These are phyloP conservation scores for Salvelinus fontinalis DNA, from an alignment of 2,113 vertebrate genomes.

Conservation along the genomic window DNA sequence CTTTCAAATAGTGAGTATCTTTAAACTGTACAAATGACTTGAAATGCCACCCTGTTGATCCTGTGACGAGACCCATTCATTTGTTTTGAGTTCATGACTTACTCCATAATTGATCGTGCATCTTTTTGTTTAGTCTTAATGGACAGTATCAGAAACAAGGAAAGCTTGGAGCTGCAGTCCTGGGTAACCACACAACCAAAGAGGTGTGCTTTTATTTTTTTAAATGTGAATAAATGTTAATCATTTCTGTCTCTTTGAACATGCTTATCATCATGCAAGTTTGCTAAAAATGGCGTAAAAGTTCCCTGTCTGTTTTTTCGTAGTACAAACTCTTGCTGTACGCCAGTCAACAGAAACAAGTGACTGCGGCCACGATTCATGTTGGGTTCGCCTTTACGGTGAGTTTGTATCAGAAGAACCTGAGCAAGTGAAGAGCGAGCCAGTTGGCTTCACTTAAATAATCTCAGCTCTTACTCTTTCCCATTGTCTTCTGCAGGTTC, in stretches of 20 bases:
- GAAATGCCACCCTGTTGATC: neutral
- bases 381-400: slow-evolving; percentile 86
- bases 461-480: neutral
- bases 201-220: slow-evolving; percentile 77
- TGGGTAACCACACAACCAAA: slow-evolving; percentile 84
- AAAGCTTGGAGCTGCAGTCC: slow-evolving; percentile 90
- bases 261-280: neutral
- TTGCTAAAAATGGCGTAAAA: neutral
- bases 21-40: neutral
- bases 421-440: neutral
- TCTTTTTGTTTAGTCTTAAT: slow-evolving; percentile 75
- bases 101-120: slow-evolving; percentile 10
- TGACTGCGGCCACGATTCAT: slow-evolving; percentile 84
- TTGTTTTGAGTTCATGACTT: neutral
- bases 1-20: slow-evolving; percentile 87
- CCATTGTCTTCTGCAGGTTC: slow-evolving; percentile 74
- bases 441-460: neutral
- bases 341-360: slow-evolving; percentile 89
- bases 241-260: neutral
- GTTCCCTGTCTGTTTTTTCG: slow-evolving; percentile 15
- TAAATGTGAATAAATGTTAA: slow-evolving; percentile 4
- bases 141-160: slow-evolving; percentile 94
- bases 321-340: slow-evolving; percentile 96
- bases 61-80: neutral
- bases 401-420: slow-evolving; percentile 52